phyloP scores from a whole-genome alignment of 1,140 invertebrate genomes.

The Asbolus verrucosus region DNA sequence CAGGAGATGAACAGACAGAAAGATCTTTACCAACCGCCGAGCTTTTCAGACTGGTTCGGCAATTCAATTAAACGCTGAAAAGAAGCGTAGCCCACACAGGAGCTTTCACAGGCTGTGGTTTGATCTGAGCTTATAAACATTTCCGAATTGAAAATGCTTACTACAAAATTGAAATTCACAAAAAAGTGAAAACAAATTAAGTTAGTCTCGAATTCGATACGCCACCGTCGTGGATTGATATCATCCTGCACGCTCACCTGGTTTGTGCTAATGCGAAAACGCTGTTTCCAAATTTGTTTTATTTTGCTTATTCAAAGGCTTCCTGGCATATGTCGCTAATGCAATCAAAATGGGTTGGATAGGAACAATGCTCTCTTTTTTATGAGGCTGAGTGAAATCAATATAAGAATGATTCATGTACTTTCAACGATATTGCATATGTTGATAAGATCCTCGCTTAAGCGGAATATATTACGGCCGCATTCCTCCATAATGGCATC shows the following conservation, averaged over 20 bases:
- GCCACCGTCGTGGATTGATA: no score
- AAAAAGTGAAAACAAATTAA: constrained; percentile 23
- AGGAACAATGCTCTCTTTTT: constrained; percentile 48
- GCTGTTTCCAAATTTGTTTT: constrained; percentile 15
- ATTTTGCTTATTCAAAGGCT: constrained; percentile 14
- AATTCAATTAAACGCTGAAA: constrained; percentile 38
- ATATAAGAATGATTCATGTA: constrained; percentile 47
- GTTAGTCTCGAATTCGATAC: constrained; percentile 6
- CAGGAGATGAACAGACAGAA: constrained; percentile 5
- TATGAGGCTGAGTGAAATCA: constrained; percentile 43
- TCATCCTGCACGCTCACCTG: background rate
- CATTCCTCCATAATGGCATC: constrained; percentile 49
- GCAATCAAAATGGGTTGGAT: constrained; percentile 13
- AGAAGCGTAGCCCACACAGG: constrained; percentile 24
- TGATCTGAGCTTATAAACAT: constrained; percentile 33
- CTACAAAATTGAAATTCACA: constrained; percentile 20
- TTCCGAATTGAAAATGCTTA: constrained; percentile 31
- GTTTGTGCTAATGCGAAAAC: constrained; percentile 10
- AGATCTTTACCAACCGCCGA: constrained; percentile 23
- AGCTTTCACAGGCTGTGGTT: constrained; percentile 27
- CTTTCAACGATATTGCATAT: constrained; percentile 46
- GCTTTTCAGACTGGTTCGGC: constrained; percentile 22
- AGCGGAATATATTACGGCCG: constrained; percentile 45
- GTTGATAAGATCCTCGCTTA: constrained; percentile 47
- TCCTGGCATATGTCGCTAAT: constrained; percentile 10